phyloP scores from a whole-genome alignment of 2,888 invertebrate genomes.

The Artemia sinica region DNA sequence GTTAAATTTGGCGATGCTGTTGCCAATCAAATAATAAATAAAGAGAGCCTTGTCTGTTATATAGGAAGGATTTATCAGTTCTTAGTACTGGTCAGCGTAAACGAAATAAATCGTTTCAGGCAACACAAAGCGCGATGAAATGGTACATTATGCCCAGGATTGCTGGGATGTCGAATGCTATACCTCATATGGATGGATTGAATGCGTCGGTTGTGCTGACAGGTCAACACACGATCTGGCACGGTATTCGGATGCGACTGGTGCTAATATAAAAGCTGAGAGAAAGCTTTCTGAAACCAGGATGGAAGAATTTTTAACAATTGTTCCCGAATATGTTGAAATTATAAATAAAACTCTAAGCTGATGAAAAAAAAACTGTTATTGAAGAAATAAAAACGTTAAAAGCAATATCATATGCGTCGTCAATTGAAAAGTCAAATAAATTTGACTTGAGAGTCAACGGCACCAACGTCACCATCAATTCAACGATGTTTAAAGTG shows the following conservation, averaged over 20 bases:
- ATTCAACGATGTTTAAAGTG: no score
- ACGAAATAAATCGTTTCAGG: conserved; percentile 65
- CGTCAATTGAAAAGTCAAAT: no score
- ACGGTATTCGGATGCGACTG: conserved; percentile 84
- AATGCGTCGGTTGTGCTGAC: conserved; percentile 98
- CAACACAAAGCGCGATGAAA: conserved; percentile 98
- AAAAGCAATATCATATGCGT: no score
- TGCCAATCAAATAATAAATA: conserved; percentile 60
- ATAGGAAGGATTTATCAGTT: conserved; percentile 88
- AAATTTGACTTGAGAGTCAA: no score
- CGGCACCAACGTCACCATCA: no score
- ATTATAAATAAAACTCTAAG: no score
- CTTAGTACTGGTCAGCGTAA: conserved; percentile 67
- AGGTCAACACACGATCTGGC: conserved; percentile 90
- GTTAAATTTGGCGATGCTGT: conserved; percentile 52
- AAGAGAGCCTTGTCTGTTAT: conserved; percentile 93
- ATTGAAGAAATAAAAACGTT: no score
- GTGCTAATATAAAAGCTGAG: conserved; percentile 75
- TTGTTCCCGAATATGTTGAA: no score
- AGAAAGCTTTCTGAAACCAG: conserved; percentile 72
- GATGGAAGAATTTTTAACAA: conserved; percentile 49
- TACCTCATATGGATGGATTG: conserved; percentile 94
- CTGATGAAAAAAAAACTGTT: no score
- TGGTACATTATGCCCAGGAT: conserved; percentile 99
- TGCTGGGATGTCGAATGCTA: conserved; percentile 99